phyloP scores from a whole-genome alignment of 2,113 vertebrate genomes.

The Etheostoma spectabile region DNA sequence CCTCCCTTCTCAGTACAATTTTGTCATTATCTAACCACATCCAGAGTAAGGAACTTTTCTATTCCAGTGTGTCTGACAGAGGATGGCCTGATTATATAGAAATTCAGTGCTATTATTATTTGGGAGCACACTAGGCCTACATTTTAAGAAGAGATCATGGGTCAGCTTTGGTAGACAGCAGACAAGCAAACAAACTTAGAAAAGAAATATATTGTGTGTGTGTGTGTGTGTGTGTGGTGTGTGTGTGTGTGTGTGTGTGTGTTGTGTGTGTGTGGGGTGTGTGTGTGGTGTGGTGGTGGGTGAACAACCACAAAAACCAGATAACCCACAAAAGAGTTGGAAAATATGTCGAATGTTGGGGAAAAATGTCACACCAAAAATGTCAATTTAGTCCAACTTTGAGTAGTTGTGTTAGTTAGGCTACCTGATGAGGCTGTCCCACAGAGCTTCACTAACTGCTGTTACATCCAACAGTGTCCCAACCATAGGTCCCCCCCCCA shows the following conservation, averaged over 20 bases:
- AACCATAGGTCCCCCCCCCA: too few relatives aligned
- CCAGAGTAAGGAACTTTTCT: slow-evolving; percentile 1
- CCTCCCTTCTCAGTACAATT: neutral
- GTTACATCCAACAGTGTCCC: neutral
- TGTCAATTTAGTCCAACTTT: slow-evolving; percentile 2
- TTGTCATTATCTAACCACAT: slow-evolving; percentile 18
- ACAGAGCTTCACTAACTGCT: neutral
- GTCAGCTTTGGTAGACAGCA: neutral
- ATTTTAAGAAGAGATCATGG: neutral
- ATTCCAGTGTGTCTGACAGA: slow-evolving; percentile 3
- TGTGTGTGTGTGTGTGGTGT: too few relatives aligned
- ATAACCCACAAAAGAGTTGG: neutral
- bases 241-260: too few relatives aligned
- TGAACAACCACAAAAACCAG: too few relatives aligned
- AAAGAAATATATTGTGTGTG: neutral
- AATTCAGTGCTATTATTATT: slow-evolving; percentile 3
- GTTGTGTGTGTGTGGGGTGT: too few relatives aligned
- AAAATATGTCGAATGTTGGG: neutral
- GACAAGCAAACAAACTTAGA: neutral
- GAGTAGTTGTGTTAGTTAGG: slow-evolving; percentile 1
- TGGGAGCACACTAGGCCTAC: neutral
- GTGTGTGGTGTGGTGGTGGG: too few relatives aligned
- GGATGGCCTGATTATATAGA: slow-evolving; percentile 15
- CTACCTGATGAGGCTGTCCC: slow-evolving; percentile 13
- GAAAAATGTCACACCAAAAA: neutral